A percentile compares a stretch with the other conserved stretches of the same genome.
Evolutionary conservation across 2,888 invertebrate genomes (phyloP).

Genomic region (Acrocera orbiculus): DNA sequence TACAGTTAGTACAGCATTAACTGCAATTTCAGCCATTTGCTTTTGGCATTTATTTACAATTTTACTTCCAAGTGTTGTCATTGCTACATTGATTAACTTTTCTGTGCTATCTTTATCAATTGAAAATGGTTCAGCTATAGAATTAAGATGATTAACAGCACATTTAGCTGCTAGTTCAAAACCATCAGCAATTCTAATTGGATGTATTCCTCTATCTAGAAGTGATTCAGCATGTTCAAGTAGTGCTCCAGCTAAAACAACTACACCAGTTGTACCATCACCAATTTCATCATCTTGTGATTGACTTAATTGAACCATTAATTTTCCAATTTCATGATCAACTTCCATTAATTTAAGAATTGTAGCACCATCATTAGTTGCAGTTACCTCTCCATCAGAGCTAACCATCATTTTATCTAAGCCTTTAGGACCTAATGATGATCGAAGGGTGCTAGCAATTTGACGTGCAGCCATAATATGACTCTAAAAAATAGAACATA

Average conservation of each 20-base stretch:
- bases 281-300: constrained; percentile 99
- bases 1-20: constrained; percentile 89
- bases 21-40: constrained; percentile 98
- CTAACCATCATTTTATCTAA: constrained; percentile 97
- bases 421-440: constrained; percentile 93
- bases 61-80: constrained; percentile 97
- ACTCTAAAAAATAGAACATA: constrained; percentile 53
- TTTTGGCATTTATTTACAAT: constrained; percentile 94
- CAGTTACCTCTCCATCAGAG: constrained; percentile 90
- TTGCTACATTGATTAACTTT: constrained; percentile 82
- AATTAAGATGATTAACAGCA: constrained; percentile 70
- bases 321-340: constrained; percentile 93
- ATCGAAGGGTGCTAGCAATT: constrained; percentile 74
- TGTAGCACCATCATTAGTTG: constrained; percentile 99
- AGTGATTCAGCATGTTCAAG: constrained; percentile 86
- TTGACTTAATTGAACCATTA: constrained; percentile 94
- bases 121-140: constrained; percentile 77
- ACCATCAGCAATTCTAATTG: constrained; percentile 96
- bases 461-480: constrained; percentile 94
- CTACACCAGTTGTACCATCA: constrained; percentile 98
- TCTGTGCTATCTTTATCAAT: constrained; percentile 69
- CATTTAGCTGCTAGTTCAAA: constrained; percentile 90
- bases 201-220: constrained; percentile 94
- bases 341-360: constrained; percentile 98
- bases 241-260: constrained; percentile 66